Evolutionary conservation across 1,140 invertebrate genomes (phyloP), one percentile per base, ranked within the genome.

Genomic region (Trichonephila inaurata): DNA sequence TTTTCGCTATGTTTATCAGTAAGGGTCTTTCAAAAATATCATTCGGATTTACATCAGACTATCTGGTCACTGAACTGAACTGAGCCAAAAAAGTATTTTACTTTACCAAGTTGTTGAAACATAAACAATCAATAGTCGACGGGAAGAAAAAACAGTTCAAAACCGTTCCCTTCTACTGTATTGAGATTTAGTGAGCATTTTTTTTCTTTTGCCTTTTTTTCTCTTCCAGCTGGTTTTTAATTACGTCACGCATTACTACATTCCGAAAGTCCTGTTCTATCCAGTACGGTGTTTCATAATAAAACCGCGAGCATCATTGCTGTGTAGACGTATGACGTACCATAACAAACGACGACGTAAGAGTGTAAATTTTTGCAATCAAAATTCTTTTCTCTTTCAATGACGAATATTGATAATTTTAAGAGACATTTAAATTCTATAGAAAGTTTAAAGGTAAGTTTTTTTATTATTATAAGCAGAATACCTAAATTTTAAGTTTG

Each of bases 241-340:
- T 92, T 92, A 87, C 91, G 91, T 87, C 91, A 92, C 83, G 91
- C 86, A 92, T 92, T 92, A 87, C 91, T 92, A 87, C 91, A 92
- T 92, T 92, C 91, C 91, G 66, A 92, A 88, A 92, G 64, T 92
- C 91, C 85, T 87, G 91, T 92, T 92, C 91, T 21, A 72, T 66
- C 82, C 91, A 87, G 91, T 87, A 92, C 91, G 82, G 40, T 92
- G 82, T 87, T 77, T 69, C 83, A 40, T 58, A 28, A 92, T 28
- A 60, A 44, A 66, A 69, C 60, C 66, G 24, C 40, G 61, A 86
- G 83, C 82, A 19, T 44, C 66, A 40, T 61, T 92, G 83, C 83
- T 60, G 58, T 86, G 91, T 92, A 92, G 91, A 87, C 91, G 89
- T 91, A 91, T 91, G 58, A 91, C 86, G 89, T 91, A 91, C 72